Evolutionary conservation across 2,797 vertebrate species (phyloP).

Genomic region (Nannoperca obscura): DNA sequence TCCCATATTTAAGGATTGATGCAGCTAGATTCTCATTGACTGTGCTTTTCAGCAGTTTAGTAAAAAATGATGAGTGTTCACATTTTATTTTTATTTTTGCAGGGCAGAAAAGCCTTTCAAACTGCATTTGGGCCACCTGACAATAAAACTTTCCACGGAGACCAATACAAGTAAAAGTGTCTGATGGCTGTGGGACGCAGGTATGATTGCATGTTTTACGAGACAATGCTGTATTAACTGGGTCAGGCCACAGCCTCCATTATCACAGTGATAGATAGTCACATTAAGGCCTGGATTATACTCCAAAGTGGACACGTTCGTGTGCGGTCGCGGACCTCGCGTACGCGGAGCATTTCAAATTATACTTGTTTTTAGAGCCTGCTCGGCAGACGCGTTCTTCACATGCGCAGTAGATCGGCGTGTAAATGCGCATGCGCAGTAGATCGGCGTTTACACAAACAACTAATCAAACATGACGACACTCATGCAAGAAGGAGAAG

Average conservation of each 20-base stretch:
- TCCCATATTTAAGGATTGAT: constrained; percentile 32
- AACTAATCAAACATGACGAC: too few species aligned
- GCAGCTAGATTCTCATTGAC: constrained; percentile 19
- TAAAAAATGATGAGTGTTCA: constrained; percentile 50
- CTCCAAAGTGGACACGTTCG: too few species aligned
- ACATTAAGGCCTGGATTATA: too few species aligned
- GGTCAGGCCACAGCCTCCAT: constrained; percentile 14
- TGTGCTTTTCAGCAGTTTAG: constrained; percentile 28
- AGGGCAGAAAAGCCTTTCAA: constrained; percentile 34
- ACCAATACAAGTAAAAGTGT: constrained; percentile 40
- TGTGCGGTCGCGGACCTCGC: too few species aligned
- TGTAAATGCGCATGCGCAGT: too few species aligned
- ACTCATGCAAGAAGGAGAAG: too few species aligned
- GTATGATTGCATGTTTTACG: constrained; percentile 12
- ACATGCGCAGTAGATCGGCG: too few species aligned
- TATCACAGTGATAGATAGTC: background rate
- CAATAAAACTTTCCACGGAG: constrained; percentile 56
- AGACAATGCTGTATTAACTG: constrained; percentile 5
- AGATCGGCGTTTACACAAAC: too few species aligned
- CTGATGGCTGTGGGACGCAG: constrained; percentile 7
- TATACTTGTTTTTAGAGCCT: too few species aligned
- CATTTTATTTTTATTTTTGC: constrained; percentile 46
- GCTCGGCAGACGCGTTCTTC: too few species aligned
- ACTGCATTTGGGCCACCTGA: constrained; percentile 21
- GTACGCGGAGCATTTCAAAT: too few species aligned